A percentile compares a stretch with the other conserved stretches of the same genome.
phyloP scores from a whole-genome alignment of 2,113 vertebrate species.

The Apaloderma vittatum region DNA sequence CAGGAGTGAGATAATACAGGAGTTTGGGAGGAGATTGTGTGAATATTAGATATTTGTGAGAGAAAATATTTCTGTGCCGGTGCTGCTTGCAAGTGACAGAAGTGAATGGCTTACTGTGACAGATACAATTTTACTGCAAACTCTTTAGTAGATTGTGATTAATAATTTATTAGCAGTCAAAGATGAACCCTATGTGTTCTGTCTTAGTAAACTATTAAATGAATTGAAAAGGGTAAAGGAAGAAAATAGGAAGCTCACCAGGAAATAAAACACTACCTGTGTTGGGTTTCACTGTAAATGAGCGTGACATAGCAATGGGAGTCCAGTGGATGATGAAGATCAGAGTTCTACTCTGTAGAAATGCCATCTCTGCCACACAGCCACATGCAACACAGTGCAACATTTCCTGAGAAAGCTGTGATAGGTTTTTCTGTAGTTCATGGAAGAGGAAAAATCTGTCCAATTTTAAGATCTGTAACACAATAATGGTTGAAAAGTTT shows the following conservation, averaged over 20 bases:
- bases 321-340: background rate
- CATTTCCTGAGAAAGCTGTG: background rate
- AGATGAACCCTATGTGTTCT: background rate
- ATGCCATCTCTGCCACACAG: background rate
- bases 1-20: background rate
- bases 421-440: background rate
- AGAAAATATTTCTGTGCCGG: background rate
- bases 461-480: background rate
- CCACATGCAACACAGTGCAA: accelerated
- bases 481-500: background rate
- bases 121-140: background rate
- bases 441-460: background rate
- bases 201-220: background rate
- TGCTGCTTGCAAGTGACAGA: background rate
- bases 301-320: background rate
- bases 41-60: background rate
- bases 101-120: background rate
- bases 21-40: background rate
- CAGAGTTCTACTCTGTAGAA: background rate
- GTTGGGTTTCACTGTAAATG: background rate
- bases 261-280: background rate
- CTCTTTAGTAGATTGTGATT: background rate
- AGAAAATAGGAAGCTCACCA: background rate
- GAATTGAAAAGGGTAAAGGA: background rate
- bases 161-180: background rate